A percentile compares a stretch with the other conserved stretches of the same genome.
Conservation (phyloP, 2,113 vertebrate species). For the Furnarius figulus region DNA sequence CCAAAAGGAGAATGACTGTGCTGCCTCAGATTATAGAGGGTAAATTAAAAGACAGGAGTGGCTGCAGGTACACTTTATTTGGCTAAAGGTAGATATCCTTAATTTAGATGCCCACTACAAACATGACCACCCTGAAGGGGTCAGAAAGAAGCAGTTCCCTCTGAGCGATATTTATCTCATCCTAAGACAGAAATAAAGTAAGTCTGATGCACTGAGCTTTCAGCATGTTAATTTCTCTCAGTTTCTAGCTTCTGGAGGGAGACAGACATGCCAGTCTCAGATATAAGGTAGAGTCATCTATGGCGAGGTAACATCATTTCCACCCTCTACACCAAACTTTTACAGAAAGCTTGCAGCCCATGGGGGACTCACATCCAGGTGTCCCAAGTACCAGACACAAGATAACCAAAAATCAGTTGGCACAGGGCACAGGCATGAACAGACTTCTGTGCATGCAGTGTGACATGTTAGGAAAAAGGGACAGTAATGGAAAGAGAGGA, state of each 20-base stretch:
- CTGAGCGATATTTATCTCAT: background rate
- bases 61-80: background rate
- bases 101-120: background rate
- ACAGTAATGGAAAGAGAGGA: background rate
- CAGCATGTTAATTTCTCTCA: background rate
- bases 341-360: background rate
- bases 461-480: background rate
- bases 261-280: background rate
- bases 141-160: background rate
- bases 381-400: background rate
- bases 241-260: background rate
- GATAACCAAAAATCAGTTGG: background rate
- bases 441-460: background rate
- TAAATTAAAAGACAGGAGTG: background rate
- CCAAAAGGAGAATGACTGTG: background rate
- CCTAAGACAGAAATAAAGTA: background rate
- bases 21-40: accelerated
- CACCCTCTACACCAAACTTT: background rate
- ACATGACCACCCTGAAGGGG: background rate
- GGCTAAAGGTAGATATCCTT: background rate
- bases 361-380: background rate
- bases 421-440: background rate
- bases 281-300: background rate
- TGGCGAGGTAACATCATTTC: background rate
- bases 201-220: background rate